These are phyloP conservation scores for Cetonia aurata DNA, from an alignment of 2,888 invertebrate genomes.

Conservation along the genomic window DNA sequence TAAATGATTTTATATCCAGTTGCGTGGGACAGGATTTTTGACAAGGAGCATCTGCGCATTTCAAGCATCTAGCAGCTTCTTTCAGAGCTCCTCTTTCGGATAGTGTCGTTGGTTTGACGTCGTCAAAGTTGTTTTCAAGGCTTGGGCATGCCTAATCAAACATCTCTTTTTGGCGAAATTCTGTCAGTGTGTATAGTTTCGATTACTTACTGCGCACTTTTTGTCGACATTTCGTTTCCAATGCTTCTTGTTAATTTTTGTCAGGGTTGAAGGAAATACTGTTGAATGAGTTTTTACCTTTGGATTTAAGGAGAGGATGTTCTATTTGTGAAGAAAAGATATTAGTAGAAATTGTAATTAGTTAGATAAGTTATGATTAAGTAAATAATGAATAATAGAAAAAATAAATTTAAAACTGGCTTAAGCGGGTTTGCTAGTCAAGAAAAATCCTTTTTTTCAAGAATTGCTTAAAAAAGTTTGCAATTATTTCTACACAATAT, in stretches of 20 bases:
- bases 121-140: constrained; percentile 91
- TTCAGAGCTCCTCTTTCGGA: constrained; percentile 94
- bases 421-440: too few relatives aligned
- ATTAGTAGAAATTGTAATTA: constrained; percentile 9
- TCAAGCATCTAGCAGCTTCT: constrained; percentile 90
- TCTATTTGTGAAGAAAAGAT: constrained; percentile 72
- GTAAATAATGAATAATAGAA: too few relatives aligned
- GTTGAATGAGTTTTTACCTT: constrained; percentile 81
- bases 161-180: constrained; percentile 23
- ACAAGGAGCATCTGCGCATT: constrained; percentile 97
- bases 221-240: constrained; percentile 96
- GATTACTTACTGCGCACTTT: constrained; percentile 80
- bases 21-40: constrained; percentile 99
- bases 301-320: constrained; percentile 88
- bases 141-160: constrained; percentile 75
- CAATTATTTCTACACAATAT: too few relatives aligned
- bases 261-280: constrained; percentile 85
- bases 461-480: too few relatives aligned
- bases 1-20: constrained; percentile 96
- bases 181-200: neutral
- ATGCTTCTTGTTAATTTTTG: constrained; percentile 89
- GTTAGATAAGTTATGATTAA: too few relatives aligned
- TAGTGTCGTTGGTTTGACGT: constrained; percentile 96
- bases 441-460: too few relatives aligned
- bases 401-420: too few relatives aligned